A percentile compares a stretch with the other conserved stretches of the same genome.
These are phyloP conservation scores for Marmota monax DNA, from an alignment of 2,113 vertebrate genomes.

Conservation along the genomic window DNA sequence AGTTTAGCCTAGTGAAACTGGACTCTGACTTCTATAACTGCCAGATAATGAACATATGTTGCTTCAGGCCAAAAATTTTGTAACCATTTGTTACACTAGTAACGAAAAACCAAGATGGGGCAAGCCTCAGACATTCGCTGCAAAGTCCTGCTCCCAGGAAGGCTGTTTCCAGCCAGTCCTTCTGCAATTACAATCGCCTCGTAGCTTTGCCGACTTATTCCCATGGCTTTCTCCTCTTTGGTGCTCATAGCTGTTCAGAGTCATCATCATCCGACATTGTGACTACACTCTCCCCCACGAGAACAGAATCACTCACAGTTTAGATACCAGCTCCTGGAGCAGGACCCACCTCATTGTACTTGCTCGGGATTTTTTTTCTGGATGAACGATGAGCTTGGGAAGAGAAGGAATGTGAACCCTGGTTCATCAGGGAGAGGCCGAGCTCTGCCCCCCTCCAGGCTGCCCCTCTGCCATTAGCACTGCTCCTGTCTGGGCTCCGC, in stretches of 20 bases:
- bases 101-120: background rate
- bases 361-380: background rate
- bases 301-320: background rate
- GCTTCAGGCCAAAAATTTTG: background rate
- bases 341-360: accelerated
- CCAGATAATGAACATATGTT: background rate
- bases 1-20: background rate
- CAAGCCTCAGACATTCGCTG: background rate
- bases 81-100: background rate
- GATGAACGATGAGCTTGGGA: background rate
- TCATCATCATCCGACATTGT: background rate
- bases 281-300: background rate
- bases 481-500: background rate
- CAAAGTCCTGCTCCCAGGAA: background rate
- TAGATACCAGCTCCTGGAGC: background rate
- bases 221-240: background rate
- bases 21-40: background rate
- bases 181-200: background rate
- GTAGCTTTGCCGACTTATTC: background rate
- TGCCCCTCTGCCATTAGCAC: background rate
- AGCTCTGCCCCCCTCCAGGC: background rate
- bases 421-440: no score
- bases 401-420: background rate
- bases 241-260: background rate
- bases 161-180: background rate